Conservation (phyloP, 2,888 invertebrate genomes). For the Metacarcinus magister region DNA sequence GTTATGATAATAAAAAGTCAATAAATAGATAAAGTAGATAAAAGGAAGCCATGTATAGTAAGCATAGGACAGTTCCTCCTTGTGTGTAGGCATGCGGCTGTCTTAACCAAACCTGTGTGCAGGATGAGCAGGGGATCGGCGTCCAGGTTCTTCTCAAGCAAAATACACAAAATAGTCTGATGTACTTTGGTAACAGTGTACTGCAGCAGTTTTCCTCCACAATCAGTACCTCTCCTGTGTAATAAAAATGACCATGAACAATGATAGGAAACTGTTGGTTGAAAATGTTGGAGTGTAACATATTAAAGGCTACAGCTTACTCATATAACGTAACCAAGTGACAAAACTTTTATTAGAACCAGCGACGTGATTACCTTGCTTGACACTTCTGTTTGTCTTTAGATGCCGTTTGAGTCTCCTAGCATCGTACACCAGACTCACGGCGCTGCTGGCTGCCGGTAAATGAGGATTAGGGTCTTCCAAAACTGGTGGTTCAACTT, state of each 20-base stretch:
- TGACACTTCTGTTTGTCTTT: neutral
- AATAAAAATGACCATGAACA: neutral
- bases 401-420: neutral
- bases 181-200: neutral
- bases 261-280: neutral
- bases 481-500: neutral
- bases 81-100: neutral
- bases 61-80: neutral
- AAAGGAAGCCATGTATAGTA: neutral
- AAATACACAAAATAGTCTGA: neutral
- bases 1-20: neutral
- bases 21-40: neutral
- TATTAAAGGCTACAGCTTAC: neutral
- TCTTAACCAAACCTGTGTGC: neutral
- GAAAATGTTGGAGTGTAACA: neutral
- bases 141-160: neutral
- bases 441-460: neutral
- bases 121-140: neutral
- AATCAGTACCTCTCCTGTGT: slow-evolving; percentile 2
- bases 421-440: neutral
- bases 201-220: neutral
- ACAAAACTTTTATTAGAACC: neutral
- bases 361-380: neutral
- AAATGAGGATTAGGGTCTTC: neutral
- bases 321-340: no score